Evolutionary conservation across 2,888 invertebrate genomes (phyloP).

Genomic region (Tenthredo distinguenda): DNA sequence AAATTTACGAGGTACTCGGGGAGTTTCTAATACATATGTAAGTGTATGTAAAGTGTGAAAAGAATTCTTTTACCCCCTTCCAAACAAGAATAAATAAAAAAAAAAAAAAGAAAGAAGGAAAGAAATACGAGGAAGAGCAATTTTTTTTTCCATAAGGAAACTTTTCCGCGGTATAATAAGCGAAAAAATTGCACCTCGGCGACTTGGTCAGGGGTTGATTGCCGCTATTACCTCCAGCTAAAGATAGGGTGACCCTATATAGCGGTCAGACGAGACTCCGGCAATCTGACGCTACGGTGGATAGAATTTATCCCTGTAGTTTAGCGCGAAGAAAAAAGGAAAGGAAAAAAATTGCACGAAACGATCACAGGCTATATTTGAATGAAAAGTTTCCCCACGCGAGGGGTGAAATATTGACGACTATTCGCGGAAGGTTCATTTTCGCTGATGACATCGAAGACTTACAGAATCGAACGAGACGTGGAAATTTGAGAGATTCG

Average conservation of each 20-base stretch:
- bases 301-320: background rate
- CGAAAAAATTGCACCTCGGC: conserved; percentile 3
- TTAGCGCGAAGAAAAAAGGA: background rate
- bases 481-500: no score
- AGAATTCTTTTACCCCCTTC: no score
- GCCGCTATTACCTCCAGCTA: conserved; percentile 28
- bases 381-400: background rate
- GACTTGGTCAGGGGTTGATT: conserved; percentile 15
- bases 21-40: background rate
- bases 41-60: no score
- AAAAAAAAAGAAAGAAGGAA: background rate
- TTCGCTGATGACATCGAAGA: background rate
- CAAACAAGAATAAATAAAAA: no score
- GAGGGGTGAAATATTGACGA: background rate
- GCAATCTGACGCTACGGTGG: conserved; percentile 15
- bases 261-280: background rate
- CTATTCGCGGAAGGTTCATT: background rate
- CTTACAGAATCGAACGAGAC: no score
- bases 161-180: background rate
- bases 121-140: background rate
- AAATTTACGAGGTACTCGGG: background rate
- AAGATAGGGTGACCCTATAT: background rate
- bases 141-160: background rate
- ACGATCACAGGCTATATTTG: background rate
- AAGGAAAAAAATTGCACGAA: background rate